Conservation (phyloP, 2,888 invertebrate genomes). For the Vannuccia rotundouncinata region DNA sequence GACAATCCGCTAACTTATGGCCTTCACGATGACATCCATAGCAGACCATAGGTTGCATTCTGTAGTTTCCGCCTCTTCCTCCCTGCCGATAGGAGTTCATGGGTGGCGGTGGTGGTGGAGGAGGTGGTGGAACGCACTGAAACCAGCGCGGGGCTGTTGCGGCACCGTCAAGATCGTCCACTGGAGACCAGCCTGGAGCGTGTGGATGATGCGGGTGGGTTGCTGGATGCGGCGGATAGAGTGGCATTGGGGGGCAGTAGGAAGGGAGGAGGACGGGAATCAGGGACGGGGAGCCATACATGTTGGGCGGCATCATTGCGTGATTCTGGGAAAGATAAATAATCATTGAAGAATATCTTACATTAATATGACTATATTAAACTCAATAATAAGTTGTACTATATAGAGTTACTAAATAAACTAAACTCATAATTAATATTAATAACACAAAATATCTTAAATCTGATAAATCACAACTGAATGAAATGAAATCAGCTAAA, state of each 20-base stretch:
- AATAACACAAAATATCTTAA: too few species aligned
- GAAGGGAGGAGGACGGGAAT: not conserved
- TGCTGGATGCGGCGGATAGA: not conserved
- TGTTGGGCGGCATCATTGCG: not conserved
- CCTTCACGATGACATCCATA: not conserved
- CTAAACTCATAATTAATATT: too few species aligned
- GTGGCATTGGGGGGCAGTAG: not conserved
- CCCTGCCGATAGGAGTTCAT: not conserved
- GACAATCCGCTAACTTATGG: not conserved
- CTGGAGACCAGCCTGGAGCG: not conserved
- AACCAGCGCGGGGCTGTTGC: not conserved
- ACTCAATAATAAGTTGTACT: too few species aligned
- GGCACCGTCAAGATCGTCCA: not conserved
- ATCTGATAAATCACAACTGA: too few species aligned
- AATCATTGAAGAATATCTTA: too few species aligned
- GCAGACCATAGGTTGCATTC: not conserved
- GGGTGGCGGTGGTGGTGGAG: not conserved
- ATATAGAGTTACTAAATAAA: too few species aligned
- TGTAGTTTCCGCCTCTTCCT: not conserved
- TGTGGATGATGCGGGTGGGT: not conserved
- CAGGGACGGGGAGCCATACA: not conserved
- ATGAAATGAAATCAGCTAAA: too few species aligned
- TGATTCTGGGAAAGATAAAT: not conserved
- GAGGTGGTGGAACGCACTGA: not conserved
- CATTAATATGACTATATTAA: too few species aligned